These are phyloP conservation scores for Drosophila micromelanica DNA, from an alignment of 1,140 invertebrate genomes.

Conservation along the genomic window DNA sequence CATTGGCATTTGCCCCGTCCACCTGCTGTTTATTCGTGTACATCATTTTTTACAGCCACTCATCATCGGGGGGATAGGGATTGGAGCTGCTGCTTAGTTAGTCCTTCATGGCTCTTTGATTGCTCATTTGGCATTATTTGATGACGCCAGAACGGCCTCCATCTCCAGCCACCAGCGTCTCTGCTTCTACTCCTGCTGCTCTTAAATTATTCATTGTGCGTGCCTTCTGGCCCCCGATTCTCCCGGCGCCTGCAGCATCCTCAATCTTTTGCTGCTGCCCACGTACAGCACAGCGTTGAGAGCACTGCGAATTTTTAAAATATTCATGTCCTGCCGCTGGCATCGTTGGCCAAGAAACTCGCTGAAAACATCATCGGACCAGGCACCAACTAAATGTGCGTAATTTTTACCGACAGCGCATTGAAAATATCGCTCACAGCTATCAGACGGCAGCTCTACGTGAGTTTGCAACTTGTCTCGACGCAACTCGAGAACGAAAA, in stretches of 20 bases:
- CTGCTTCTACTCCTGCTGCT: constrained; percentile 17
- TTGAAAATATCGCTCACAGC: constrained; percentile 68
- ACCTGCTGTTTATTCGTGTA: constrained; percentile 65
- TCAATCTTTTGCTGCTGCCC: constrained; percentile 29
- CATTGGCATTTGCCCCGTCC: constrained; percentile 44
- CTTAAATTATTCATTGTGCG: constrained; percentile 75
- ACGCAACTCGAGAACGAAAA: neutral
- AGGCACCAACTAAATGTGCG: constrained; percentile 74
- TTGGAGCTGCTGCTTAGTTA: constrained; percentile 62
- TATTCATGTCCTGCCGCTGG: constrained; percentile 77
- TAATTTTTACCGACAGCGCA: constrained; percentile 79
- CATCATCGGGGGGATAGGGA: constrained; percentile 45
- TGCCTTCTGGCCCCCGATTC: constrained; percentile 2
- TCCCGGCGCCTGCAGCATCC: constrained; percentile 13
- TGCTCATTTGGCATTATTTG: constrained; percentile 82
- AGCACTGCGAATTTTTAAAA: constrained; percentile 71
- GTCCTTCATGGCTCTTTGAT: constrained; percentile 77
- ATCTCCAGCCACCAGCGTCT: neutral
- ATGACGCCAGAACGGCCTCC: constrained; percentile 54
- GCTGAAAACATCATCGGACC: constrained; percentile 57
- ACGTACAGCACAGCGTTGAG: constrained; percentile 49
- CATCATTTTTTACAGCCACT: constrained; percentile 77
- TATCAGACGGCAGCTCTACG: constrained; percentile 51
- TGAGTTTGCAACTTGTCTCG: constrained; percentile 67
- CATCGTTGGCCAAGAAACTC: constrained; percentile 57